Percentiles rank a stretch among this genome's conserved stretches.
phyloP scores from a whole-genome alignment of 2,888 invertebrate genomes.

The Diaprepes abbreviatus region DNA sequence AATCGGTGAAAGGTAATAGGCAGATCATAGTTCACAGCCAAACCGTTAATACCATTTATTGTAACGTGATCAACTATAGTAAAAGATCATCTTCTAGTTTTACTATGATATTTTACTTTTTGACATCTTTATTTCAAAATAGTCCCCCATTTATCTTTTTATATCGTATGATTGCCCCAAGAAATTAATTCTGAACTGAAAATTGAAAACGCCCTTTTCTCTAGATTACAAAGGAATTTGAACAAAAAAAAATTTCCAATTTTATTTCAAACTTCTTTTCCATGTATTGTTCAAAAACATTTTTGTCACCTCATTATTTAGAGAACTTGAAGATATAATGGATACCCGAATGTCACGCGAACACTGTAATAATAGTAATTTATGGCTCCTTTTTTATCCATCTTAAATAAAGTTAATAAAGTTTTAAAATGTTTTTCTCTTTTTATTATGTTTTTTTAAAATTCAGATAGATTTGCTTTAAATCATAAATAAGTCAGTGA shows the following conservation, averaged over 20 bases:
- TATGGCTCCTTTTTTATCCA: constrained; percentile 18
- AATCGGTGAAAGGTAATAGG: too few species aligned
- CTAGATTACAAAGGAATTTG: neutral
- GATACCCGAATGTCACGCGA: constrained; percentile 34
- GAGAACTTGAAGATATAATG: constrained; percentile 38
- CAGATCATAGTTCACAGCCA: too few species aligned
- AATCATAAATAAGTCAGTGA: too few species aligned
- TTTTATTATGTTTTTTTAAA: too few species aligned
- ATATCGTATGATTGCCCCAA: neutral
- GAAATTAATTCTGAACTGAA: constrained; percentile 13
- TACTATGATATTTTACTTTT: too few species aligned
- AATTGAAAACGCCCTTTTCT: constrained; percentile 5
- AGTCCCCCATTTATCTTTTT: neutral
- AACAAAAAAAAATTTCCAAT: constrained; percentile 23
- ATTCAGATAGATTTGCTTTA: too few species aligned
- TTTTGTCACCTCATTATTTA: constrained; percentile 46
- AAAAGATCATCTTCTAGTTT: too few species aligned
- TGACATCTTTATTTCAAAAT: too few species aligned
- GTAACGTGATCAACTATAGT: too few species aligned
- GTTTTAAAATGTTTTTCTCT: too few species aligned
- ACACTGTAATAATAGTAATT: constrained; percentile 31
- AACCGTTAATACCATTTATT: too few species aligned
- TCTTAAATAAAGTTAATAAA: neutral
- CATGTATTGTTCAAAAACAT: constrained; percentile 27
- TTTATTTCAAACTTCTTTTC: constrained; percentile 13